Evolutionary conservation across 2,113 vertebrate genomes (phyloP).

Genomic region (Lutjanus erythropterus): DNA sequence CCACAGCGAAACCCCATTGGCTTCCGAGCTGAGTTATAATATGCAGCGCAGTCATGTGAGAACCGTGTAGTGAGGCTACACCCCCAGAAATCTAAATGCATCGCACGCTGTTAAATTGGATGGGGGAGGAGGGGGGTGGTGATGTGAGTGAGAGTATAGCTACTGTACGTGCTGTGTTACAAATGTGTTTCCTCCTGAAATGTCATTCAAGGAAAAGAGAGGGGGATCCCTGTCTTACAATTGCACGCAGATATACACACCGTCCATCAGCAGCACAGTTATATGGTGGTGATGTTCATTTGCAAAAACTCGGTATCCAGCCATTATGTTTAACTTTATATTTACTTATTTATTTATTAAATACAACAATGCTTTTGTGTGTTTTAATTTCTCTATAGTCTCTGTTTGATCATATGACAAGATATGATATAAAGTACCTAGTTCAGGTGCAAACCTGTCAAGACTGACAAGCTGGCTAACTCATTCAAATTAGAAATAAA

Average conservation of each 20-base stretch:
- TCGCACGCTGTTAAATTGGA: conserved; percentile 70
- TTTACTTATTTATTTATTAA: too few species aligned
- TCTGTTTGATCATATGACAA: too few species aligned
- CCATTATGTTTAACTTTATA: background rate
- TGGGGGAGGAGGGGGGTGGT: conserved; percentile 32
- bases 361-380: too few species aligned
- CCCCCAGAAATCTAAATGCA: conserved; percentile 73
- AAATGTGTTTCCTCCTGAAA: conserved; percentile 77
- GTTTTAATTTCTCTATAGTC: too few species aligned
- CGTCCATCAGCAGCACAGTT: background rate
- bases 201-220: conserved; percentile 66
- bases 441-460: too few species aligned
- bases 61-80: conserved; percentile 60
- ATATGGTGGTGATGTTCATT: background rate
- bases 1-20: conserved; percentile 72
- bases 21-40: conserved; percentile 40
- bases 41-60: conserved; percentile 75
- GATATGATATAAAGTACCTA: too few species aligned
- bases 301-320: background rate
- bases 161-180: conserved; percentile 77
- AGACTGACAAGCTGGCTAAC: too few species aligned
- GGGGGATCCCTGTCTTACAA: conserved; percentile 48
- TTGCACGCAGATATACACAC: background rate
- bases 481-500: too few species aligned
- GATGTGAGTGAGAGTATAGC: conserved; percentile 53